phyloP scores from a whole-genome alignment of 2,113 vertebrate species.

The Tetrax tetrax region DNA sequence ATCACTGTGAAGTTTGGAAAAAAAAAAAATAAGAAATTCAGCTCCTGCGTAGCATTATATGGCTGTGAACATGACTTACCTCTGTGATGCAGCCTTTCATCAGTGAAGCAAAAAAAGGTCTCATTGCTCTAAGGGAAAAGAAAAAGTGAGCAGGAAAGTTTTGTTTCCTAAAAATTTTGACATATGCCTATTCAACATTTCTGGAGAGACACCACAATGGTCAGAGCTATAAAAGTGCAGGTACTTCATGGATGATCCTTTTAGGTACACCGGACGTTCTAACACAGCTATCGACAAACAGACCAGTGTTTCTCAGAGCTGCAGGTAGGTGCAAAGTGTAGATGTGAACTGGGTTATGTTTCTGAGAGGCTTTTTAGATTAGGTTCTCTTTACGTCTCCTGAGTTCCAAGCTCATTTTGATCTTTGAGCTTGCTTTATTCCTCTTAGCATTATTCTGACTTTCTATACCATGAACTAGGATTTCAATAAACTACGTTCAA shows the following conservation, averaged over 20 bases:
- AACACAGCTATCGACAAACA: background rate
- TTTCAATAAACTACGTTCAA: background rate
- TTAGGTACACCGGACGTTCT: background rate
- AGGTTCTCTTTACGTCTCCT: background rate
- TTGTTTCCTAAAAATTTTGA: background rate
- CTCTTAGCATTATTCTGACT: background rate
- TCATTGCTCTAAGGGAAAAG: background rate
- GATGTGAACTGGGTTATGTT: background rate
- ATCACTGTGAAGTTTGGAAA: background rate
- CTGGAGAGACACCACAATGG: background rate
- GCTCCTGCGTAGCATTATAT: background rate
- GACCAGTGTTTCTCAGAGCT: background rate
- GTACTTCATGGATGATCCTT: background rate
- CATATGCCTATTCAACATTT: background rate
- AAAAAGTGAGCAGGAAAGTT: background rate
- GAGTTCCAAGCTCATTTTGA: background rate
- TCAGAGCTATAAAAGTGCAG: background rate
- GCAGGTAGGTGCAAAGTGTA: background rate
- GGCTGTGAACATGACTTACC: background rate
- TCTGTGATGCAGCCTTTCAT: background rate
- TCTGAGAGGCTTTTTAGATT: background rate
- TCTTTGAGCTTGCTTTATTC: background rate
- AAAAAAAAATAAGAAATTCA: background rate
- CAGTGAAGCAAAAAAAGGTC: background rate
- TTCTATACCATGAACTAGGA: background rate